phyloP scores from a whole-genome alignment of 1,140 invertebrate species.

The Arctopsyche grandis region DNA sequence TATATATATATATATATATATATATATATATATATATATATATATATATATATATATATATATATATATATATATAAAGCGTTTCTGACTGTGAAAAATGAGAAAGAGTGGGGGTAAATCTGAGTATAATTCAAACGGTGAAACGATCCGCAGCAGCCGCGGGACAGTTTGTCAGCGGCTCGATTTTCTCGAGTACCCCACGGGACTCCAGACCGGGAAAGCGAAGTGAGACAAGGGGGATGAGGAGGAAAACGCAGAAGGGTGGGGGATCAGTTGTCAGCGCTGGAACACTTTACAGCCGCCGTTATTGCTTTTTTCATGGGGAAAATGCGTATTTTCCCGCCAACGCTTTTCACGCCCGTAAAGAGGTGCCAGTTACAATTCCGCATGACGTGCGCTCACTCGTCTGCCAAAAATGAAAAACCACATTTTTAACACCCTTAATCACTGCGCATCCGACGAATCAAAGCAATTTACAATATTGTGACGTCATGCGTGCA shows the following conservation, averaged over 20 bases:
- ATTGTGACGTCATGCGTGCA: too few relatives aligned
- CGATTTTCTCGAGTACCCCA: conserved; percentile 2
- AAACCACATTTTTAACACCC: not conserved
- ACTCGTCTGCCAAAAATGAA: not conserved
- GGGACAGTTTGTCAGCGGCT: conserved; percentile 5
- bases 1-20: not conserved
- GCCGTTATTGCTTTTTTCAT: not conserved
- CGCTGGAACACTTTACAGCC: not conserved
- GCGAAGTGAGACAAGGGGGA: too few relatives aligned
- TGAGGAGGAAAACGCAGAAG: not conserved
- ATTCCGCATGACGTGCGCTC: not conserved
- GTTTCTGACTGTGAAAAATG: too few relatives aligned
- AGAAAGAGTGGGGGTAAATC: not conserved
- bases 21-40: not conserved
- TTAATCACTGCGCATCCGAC: too few relatives aligned
- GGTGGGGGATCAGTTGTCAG: not conserved
- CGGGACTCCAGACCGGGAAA: not conserved
- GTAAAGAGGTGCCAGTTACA: conserved; percentile 21
- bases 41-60: not conserved
- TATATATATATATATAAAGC: not conserved
- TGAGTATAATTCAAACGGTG: conserved; percentile 1
- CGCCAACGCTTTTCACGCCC: conserved; percentile 10
- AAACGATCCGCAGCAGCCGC: not conserved
- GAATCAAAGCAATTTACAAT: too few relatives aligned
- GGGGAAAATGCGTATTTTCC: conserved; percentile 1